These are phyloP conservation scores for Lochmaea capreae DNA, from an alignment of 2,888 invertebrate genomes.

Conservation along the genomic window DNA sequence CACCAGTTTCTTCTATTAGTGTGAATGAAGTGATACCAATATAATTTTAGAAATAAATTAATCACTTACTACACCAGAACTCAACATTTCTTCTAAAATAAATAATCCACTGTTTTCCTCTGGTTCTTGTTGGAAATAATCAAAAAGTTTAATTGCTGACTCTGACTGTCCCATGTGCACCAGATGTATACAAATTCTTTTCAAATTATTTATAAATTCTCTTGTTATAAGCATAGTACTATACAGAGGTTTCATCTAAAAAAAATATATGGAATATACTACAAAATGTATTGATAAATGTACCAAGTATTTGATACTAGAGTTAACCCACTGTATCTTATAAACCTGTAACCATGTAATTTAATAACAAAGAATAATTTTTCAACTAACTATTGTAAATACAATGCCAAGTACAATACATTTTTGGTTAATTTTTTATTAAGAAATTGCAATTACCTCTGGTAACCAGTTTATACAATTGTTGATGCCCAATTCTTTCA, in stretches of 20 bases:
- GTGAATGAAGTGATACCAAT: neutral
- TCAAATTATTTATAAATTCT: conserved; percentile 48
- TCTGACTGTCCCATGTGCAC: conserved; percentile 67
- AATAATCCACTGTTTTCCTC: conserved; percentile 70
- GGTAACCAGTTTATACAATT: conserved; percentile 45
- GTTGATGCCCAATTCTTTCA: conserved; percentile 65
- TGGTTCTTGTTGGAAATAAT: conserved; percentile 65
- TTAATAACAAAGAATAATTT: too few species aligned
- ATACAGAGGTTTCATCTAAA: conserved; percentile 46
- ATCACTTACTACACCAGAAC: conserved; percentile 66
- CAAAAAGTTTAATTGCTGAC: conserved; percentile 68
- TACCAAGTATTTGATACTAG: too few species aligned
- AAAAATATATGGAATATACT: conserved; percentile 24
- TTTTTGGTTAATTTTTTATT: neutral
- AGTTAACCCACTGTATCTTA: too few species aligned
- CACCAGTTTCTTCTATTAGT: too few species aligned
- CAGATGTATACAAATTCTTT: conserved; percentile 67
- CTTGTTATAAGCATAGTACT: conserved; percentile 40
- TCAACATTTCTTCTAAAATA: conserved; percentile 72
- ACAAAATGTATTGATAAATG: neutral
- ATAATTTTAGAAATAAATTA: conserved; percentile 19
- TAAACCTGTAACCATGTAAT: too few species aligned
- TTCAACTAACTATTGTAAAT: too few species aligned
- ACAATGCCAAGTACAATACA: too few species aligned
- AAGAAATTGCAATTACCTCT: conserved; percentile 35